Evolutionary conservation across 64 coral and sea anemone genomes (phyloP).

Genomic region (Actinia tenebrosa): DNA sequence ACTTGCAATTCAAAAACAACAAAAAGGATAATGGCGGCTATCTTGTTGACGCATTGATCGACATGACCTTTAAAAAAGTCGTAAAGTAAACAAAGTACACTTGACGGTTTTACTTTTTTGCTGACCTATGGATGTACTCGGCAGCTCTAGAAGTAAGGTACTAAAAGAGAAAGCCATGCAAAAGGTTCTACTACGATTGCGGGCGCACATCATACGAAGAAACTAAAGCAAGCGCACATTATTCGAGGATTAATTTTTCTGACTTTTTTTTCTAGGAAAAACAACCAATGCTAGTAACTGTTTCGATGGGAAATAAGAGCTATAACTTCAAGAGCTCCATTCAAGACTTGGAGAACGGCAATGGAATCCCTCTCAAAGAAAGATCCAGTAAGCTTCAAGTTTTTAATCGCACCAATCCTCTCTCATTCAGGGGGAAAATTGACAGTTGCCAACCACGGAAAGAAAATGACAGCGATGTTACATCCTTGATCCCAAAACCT

Average conservation of each 20-base stretch:
- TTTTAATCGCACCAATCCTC: conserved; percentile 16
- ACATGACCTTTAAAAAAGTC: not conserved
- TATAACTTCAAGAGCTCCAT: conserved; percentile 43
- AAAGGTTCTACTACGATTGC: too few species aligned
- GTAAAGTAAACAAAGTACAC: too few species aligned
- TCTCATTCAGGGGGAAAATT: conserved; percentile 8
- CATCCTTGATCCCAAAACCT: not conserved
- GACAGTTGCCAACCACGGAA: not conserved
- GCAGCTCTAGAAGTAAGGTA: too few species aligned
- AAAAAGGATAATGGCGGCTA: too few species aligned
- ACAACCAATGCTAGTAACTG: conserved; percentile 47
- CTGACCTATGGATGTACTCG: too few species aligned
- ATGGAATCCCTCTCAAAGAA: conserved; percentile 13
- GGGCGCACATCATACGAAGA: too few species aligned
- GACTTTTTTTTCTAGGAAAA: conserved; percentile 25
- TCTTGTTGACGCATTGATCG: not conserved
- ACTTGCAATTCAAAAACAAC: not conserved
- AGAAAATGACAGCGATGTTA: not conserved
- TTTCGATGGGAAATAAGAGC: conserved; percentile 43
- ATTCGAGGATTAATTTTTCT: not conserved
- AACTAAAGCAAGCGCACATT: not conserved
- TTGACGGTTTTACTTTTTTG: too few species aligned
- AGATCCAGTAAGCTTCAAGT: conserved; percentile 26
- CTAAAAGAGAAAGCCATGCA: too few species aligned
- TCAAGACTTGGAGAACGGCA: conserved; percentile 52